phyloP scores from a whole-genome alignment of 2,888 invertebrate species.

The Operophtera brumata region DNA sequence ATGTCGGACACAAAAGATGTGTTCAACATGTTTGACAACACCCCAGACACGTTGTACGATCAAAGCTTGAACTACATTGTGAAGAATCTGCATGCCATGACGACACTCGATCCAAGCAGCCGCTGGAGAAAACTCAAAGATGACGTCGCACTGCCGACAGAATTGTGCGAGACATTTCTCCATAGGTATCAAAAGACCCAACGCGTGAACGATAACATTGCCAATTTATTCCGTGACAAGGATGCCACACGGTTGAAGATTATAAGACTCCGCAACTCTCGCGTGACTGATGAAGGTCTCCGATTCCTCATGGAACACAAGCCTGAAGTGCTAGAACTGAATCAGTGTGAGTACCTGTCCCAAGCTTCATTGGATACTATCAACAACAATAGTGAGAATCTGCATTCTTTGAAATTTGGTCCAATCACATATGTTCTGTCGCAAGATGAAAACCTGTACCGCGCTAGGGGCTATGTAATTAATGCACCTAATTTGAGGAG shows the following conservation, averaged over 20 bases:
- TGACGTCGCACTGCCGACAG: slow-evolving; percentile 84
- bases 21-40: slow-evolving; percentile 55
- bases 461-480: slow-evolving; percentile 77
- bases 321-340: slow-evolving; percentile 86
- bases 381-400: slow-evolving; percentile 84
- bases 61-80: slow-evolving; percentile 83
- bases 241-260: slow-evolving; percentile 84
- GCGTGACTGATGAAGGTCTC: slow-evolving; percentile 86
- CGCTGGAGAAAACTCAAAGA: slow-evolving; percentile 78
- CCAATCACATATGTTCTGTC: slow-evolving; percentile 83
- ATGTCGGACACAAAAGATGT: slow-evolving; percentile 51
- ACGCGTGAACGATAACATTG: slow-evolving; percentile 84
- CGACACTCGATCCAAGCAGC: slow-evolving; percentile 66
- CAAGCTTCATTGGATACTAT: slow-evolving; percentile 83
- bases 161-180: slow-evolving; percentile 86
- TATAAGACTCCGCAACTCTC: slow-evolving; percentile 85
- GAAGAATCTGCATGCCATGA: slow-evolving; percentile 82
- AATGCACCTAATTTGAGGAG: slow-evolving; percentile 81
- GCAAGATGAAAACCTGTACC: slow-evolving; percentile 62
- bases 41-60: slow-evolving; percentile 83
- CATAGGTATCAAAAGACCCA: slow-evolving; percentile 78
- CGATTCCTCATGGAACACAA: slow-evolving; percentile 86
- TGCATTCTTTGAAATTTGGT: slow-evolving; percentile 86
- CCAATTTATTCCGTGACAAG: slow-evolving; percentile 86
- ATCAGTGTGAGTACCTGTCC: slow-evolving; percentile 86